These are phyloP conservation scores for Entosphenus tridentatus DNA, from an alignment of 2,113 vertebrate species.

Conservation along the genomic window DNA sequence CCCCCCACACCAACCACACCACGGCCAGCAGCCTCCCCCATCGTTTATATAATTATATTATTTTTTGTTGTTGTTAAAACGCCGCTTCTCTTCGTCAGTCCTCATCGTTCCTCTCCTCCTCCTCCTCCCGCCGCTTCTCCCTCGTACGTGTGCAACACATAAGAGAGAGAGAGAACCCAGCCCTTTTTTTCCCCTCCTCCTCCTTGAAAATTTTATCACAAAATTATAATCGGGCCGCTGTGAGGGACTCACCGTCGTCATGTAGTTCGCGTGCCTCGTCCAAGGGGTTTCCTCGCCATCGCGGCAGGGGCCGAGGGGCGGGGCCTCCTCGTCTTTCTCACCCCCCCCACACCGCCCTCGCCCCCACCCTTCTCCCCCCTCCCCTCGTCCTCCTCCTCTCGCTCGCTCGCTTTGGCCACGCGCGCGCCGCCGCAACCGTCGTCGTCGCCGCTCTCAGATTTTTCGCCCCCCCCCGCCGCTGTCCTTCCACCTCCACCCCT, in stretches of 20 bases:
- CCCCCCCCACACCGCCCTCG: neutral
- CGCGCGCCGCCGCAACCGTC: neutral
- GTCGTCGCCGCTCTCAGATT: neutral
- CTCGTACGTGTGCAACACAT: too few species aligned
- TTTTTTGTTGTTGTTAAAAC: too few species aligned
- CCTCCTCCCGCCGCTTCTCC: too few species aligned
- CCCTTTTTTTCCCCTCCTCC: too few species aligned
- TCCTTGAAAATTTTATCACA: too few species aligned
- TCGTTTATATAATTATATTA: too few species aligned
- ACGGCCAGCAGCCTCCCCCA: too few species aligned
- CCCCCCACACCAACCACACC: too few species aligned
- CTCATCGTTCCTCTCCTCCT: too few species aligned
- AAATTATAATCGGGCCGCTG: neutral
- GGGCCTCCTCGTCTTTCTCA: neutral
- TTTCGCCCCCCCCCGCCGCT: neutral
- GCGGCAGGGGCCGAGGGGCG: conserved; percentile 2
- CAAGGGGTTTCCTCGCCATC: conserved; percentile 6
- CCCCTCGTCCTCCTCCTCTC: neutral
- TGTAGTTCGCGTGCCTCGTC: neutral
- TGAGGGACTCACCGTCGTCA: conserved; percentile 6
- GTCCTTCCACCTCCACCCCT: neutral
- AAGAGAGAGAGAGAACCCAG: too few species aligned
- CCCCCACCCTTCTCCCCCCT: neutral
- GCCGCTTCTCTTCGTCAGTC: too few species aligned
- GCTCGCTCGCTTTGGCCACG: neutral